Conservation (phyloP, 2,113 vertebrate species). For the Mixornis gularis region DNA sequence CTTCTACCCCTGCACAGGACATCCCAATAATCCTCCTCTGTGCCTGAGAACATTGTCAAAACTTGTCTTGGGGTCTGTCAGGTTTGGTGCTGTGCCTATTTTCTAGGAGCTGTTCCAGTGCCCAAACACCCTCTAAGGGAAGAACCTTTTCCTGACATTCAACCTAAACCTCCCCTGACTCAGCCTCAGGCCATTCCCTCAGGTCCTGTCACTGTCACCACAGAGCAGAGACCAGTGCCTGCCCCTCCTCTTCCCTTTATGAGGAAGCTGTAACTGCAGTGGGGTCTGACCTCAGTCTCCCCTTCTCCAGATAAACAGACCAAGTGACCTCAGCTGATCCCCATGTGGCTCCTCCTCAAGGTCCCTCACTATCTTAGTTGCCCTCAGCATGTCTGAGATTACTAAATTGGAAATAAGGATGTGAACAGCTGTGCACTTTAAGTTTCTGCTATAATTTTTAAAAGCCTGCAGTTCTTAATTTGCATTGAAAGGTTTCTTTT, state of each 20-base stretch:
- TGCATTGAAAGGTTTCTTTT: neutral
- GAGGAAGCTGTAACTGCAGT: neutral
- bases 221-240: neutral
- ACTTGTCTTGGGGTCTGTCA: accelerated
- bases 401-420: neutral
- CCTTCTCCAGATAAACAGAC: neutral
- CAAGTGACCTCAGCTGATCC: neutral
- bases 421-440: neutral
- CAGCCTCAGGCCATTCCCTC: neutral
- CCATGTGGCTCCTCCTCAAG: neutral
- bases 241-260: neutral
- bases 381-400: neutral
- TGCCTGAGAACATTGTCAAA: neutral
- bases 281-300: neutral
- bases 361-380: neutral
- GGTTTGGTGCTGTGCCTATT: neutral
- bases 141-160: neutral
- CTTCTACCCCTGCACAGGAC: neutral
- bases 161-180: neutral
- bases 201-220: neutral
- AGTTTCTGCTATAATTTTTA: neutral
- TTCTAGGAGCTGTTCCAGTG: too few species aligned
- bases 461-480: neutral
- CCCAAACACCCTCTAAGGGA: too few species aligned
- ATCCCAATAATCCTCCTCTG: neutral